phyloP scores from a whole-genome alignment of 2,797 vertebrate species.

The Pteropus rufus region DNA sequence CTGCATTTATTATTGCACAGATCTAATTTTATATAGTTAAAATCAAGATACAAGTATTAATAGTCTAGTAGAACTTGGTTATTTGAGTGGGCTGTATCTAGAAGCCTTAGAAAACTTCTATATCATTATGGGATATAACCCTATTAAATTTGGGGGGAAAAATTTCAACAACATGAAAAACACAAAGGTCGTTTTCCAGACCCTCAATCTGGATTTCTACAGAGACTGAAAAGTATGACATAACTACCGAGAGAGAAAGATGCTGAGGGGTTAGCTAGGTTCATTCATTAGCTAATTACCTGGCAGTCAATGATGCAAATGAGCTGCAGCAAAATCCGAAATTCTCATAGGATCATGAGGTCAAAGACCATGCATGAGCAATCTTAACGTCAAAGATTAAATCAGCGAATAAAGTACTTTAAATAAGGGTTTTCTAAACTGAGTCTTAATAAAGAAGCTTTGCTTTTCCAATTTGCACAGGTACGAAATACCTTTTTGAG shows the following conservation, averaged over 20 bases:
- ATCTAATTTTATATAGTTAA: not conserved
- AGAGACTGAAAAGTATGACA: not conserved
- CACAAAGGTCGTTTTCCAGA: not conserved
- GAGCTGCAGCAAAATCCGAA: not conserved
- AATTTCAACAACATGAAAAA: not conserved
- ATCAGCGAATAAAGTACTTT: not conserved
- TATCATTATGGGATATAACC: not conserved
- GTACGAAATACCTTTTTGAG: constrained; percentile 92
- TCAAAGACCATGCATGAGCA: not conserved
- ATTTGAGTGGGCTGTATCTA: not conserved
- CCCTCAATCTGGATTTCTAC: not conserved
- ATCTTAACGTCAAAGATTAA: not conserved
- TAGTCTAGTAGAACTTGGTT: not conserved
- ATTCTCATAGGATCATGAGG: not conserved
- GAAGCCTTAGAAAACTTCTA: not conserved
- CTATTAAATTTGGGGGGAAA: not conserved
- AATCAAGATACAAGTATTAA: not conserved
- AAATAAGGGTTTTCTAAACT: not conserved
- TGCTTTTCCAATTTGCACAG: not conserved
- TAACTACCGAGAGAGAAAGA: not conserved
- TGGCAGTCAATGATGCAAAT: not conserved
- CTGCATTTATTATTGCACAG: not conserved
- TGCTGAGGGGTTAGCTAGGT: not conserved
- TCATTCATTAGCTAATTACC: not conserved
- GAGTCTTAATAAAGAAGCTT: not conserved